Percentiles rank a stretch among this genome's conserved stretches.
Conservation (phyloP, 2,888 invertebrate genomes). For the Elaeidobius kamerunicus region DNA sequence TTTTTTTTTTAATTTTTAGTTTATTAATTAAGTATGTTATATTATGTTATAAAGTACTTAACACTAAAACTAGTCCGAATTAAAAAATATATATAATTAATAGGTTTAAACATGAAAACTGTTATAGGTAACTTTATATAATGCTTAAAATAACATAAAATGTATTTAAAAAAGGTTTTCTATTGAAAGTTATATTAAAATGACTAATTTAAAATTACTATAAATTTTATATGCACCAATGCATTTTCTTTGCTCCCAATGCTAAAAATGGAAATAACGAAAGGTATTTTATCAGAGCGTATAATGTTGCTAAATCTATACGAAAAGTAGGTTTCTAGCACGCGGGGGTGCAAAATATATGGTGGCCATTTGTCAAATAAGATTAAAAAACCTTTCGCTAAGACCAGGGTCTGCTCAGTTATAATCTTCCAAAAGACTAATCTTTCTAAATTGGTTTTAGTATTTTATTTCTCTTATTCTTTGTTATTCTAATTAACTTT, state of each 20-base stretch:
- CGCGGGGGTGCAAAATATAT: constrained; percentile 1
- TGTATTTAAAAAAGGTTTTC: neutral
- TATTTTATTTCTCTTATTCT: too few relatives aligned
- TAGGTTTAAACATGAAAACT: too few relatives aligned
- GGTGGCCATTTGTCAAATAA: neutral
- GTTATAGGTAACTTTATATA: too few relatives aligned
- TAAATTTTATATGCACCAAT: neutral
- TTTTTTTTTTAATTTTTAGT: too few relatives aligned
- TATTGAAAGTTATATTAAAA: neutral
- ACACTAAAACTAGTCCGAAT: too few relatives aligned
- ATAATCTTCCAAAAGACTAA: constrained; percentile 1
- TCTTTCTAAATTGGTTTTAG: too few relatives aligned
- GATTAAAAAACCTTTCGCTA: neutral
- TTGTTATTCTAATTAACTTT: too few relatives aligned
- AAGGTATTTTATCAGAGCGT: neutral
- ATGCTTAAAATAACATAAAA: too few relatives aligned
- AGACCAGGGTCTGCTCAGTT: neutral
- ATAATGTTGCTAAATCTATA: neutral
- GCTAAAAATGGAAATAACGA: neutral
- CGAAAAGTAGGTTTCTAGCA: neutral
- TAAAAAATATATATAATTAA: too few relatives aligned
- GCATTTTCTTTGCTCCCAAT: neutral
- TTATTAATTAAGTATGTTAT: too few relatives aligned
- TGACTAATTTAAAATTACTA: too few relatives aligned
- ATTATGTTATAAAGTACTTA: too few relatives aligned